Evolutionary conservation across 2,113 vertebrate genomes (phyloP), one percentile per base, ranked within the genome.

Genomic region (Cyanoliseus patagonus): DNA sequence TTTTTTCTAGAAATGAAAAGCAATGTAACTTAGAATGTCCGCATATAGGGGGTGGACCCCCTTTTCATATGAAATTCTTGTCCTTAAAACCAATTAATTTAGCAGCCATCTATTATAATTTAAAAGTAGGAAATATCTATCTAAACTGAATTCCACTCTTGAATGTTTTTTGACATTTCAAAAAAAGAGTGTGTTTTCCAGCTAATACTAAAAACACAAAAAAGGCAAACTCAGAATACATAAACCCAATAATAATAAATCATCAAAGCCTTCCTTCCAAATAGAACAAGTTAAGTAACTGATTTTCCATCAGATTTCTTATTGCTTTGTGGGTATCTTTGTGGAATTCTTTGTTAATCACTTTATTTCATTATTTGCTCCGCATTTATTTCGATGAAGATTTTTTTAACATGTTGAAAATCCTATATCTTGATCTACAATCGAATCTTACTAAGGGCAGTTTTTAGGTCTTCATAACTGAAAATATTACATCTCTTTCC

Each of bases 391-490:
- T 96, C 94, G 86, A 88, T 94, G 90, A 98, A 96, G 90, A 97
- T 83, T 97, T 94, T 94, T 88, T 95, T 96, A 97, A 96, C 39
- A 23, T 93, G 83, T 97, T 83, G 73, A 96, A 97, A 96, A 96
- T 96, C 69, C 35, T 95, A 94, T 97, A 97, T 98, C 90, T 96
- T 97, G 84, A 95, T 95, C 80, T 80, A 95, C 81, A 97, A 91
- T 94, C 67, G 64, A 96, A 98, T 97, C 67, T 95, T 90, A 78
- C 86, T 93, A 72, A 17, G 49, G 64, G 39, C 85, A 94, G 72
- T 88, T 98, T 97, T 94, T 95, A 93, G 85, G 77, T 95, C 90
- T 95, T 97, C 95, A 92, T 97, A 97, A 97, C 86, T 91, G 91
- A 96, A 97, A 97, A 96, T 96, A 97, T 95, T 96, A 85, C 81